phyloP scores from a whole-genome alignment of 2,113 vertebrate genomes.

The Rhombomys opimus region DNA sequence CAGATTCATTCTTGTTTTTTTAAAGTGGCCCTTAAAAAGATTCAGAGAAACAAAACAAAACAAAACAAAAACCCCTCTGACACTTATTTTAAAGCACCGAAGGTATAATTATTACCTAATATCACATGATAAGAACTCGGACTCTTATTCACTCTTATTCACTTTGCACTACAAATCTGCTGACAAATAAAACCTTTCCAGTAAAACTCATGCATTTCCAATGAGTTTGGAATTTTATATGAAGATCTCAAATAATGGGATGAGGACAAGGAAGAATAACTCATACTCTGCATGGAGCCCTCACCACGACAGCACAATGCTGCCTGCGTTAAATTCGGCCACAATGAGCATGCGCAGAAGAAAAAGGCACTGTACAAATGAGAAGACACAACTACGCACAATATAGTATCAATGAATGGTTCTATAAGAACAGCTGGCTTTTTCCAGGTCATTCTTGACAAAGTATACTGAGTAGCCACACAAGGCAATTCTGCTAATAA shows the following conservation, averaged over 20 bases:
- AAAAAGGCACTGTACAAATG: conserved; percentile 79
- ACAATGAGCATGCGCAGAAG: conserved; percentile 51
- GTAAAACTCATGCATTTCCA: conserved; percentile 39
- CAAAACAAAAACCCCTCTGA: background rate
- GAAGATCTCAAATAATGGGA: conserved; percentile 44
- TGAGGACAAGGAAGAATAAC: background rate
- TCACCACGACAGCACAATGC: background rate
- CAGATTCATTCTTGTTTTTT: conserved; percentile 42
- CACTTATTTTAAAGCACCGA: conserved; percentile 51
- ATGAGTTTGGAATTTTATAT: conserved; percentile 26
- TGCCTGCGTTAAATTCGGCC: conserved; percentile 32
- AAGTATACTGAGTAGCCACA: conserved; percentile 63
- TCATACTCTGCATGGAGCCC: background rate
- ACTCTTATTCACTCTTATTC: conserved; percentile 37
- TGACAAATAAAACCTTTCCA: conserved; percentile 13
- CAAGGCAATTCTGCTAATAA: conserved; percentile 46
- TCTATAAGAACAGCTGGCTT: conserved; percentile 64
- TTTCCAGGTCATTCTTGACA: conserved; percentile 62
- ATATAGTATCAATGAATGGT: conserved; percentile 42
- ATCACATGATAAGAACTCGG: background rate
- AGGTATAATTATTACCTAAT: conserved; percentile 28
- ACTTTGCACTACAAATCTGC: conserved; percentile 12
- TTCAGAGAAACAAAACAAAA: conserved; percentile 22
- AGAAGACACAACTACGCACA: conserved; percentile 63
- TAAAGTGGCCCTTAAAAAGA: conserved; percentile 39